Evolutionary conservation across 2,797 vertebrate species (phyloP).

Genomic region (Psittacula derbiana): DNA sequence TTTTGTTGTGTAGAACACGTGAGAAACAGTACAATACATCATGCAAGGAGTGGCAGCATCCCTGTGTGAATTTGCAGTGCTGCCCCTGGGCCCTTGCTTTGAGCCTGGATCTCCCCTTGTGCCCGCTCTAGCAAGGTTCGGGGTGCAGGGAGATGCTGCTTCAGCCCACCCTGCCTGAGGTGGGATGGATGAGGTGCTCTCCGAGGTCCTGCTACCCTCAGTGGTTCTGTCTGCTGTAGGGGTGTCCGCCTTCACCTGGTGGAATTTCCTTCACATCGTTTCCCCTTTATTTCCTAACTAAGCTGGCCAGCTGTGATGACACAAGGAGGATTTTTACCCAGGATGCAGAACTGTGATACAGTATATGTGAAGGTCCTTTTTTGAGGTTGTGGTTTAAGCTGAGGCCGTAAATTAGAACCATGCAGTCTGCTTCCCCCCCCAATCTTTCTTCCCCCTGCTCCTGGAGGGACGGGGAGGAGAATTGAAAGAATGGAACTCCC

Average conservation of each 20-base stretch:
- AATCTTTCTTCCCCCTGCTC: too few relatives aligned
- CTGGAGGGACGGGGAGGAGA: too few relatives aligned
- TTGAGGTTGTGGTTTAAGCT: background rate
- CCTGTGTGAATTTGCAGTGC: background rate
- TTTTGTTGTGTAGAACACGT: background rate
- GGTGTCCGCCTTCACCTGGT: background rate
- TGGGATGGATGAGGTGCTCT: background rate
- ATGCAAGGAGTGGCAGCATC: background rate
- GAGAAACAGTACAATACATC: background rate
- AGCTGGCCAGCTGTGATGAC: background rate
- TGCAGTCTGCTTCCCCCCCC: too few relatives aligned
- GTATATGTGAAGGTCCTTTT: background rate
- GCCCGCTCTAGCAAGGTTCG: rapidly evolving
- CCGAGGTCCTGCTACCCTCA: background rate
- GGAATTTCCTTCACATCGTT: background rate
- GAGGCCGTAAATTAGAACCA: too few relatives aligned
- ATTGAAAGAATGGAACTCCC: too few relatives aligned
- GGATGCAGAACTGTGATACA: background rate
- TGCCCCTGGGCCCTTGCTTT: background rate
- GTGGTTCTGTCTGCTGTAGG: background rate
- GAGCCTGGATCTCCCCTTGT: background rate
- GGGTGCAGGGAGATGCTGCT: background rate
- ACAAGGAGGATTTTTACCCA: background rate
- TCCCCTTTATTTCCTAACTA: background rate
- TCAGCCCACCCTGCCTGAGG: background rate